Conservation (phyloP, 2,113 vertebrate genomes). For the Xerus inauris region DNA sequence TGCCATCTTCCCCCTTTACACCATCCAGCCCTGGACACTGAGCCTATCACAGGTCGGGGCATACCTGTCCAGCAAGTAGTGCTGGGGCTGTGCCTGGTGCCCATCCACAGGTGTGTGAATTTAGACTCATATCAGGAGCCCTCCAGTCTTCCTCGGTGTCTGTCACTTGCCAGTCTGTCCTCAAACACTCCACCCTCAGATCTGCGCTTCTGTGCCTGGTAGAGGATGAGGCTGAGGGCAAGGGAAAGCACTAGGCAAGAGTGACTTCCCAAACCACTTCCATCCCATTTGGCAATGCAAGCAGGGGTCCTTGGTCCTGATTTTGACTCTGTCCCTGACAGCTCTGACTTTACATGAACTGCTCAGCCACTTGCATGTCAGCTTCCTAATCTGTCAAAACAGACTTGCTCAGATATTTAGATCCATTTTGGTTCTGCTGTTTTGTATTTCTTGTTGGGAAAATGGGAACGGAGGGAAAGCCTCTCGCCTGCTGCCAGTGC, state of each 20-base stretch:
- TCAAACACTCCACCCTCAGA: background rate
- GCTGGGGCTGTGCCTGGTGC: background rate
- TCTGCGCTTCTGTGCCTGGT: background rate
- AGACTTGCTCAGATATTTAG: background rate
- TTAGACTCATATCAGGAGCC: background rate
- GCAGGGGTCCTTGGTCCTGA: rapidly evolving
- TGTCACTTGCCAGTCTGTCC: background rate
- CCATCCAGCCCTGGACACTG: background rate
- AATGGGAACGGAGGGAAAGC: background rate
- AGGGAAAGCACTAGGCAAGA: background rate
- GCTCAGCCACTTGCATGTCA: background rate
- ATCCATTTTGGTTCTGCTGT: background rate
- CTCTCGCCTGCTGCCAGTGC: background rate
- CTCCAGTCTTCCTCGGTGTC: background rate
- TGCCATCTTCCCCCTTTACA: background rate
- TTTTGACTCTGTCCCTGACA: background rate
- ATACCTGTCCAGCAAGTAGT: background rate
- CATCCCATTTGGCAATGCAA: background rate
- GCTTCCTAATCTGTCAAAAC: background rate
- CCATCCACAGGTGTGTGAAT: background rate
- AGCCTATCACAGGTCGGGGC: background rate
- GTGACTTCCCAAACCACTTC: background rate
- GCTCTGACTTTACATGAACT: background rate
- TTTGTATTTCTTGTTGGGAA: background rate
- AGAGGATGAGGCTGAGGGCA: background rate